A percentile compares a stretch with the other conserved stretches of the same genome.
Evolutionary conservation across 1,140 invertebrate species (phyloP).

Genomic region (Melanaphis sacchari): DNA sequence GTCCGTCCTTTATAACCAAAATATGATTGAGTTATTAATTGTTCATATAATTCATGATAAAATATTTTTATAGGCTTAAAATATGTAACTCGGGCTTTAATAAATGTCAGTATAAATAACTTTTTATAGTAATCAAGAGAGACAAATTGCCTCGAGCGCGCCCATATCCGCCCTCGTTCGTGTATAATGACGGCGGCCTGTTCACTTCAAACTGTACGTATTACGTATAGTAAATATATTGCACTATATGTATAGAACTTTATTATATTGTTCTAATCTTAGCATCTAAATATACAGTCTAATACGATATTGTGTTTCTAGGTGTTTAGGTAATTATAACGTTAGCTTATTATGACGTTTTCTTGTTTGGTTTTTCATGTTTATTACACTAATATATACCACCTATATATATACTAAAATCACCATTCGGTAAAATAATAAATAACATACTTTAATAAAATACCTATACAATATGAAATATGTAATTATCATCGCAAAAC

Average conservation of each 20-base stretch:
- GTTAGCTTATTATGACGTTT: background rate
- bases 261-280: background rate
- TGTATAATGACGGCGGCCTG: background rate
- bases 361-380: background rate
- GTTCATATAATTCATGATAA: background rate
- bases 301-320: background rate
- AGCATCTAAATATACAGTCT: background rate
- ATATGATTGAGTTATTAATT: background rate
- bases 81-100: background rate
- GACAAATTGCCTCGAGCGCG: background rate
- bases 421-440: too few species aligned
- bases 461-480: background rate
- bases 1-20: background rate
- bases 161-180: background rate
- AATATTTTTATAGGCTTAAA: background rate
- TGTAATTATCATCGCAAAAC: background rate
- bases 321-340: background rate
- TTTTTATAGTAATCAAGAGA: background rate
- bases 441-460: too few species aligned
- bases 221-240: background rate
- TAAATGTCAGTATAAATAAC: conserved; percentile 23
- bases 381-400: background rate
- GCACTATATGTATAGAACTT: background rate
- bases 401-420: too few species aligned
- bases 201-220: background rate